A percentile compares a stretch with the other conserved stretches of the same genome.
These are phyloP conservation scores for Pterocles burchelli DNA, from an alignment of 2,113 vertebrate species.

Conservation along the genomic window DNA sequence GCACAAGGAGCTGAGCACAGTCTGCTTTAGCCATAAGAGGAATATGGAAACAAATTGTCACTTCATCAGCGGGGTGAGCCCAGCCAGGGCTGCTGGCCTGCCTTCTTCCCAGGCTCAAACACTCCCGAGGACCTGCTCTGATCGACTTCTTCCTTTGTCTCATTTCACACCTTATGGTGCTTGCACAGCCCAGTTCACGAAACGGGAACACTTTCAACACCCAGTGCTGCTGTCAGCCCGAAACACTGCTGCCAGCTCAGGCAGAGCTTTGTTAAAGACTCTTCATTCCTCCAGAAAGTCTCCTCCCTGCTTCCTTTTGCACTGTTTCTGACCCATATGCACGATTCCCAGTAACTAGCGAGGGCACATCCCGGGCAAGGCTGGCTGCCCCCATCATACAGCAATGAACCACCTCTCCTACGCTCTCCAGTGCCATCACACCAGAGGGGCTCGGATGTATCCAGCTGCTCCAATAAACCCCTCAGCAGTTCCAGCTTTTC, in stretches of 20 bases:
- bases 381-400: background rate
- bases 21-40: background rate
- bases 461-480: fast-evolving
- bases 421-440: background rate
- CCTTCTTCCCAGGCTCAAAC: background rate
- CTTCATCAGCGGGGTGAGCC: background rate
- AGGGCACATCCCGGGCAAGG: background rate
- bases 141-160: background rate
- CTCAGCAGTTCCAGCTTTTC: background rate
- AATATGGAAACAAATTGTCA: background rate
- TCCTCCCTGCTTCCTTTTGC: background rate
- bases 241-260: background rate
- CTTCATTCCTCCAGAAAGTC: background rate
- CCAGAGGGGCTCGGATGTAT: fast-evolving
- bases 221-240: background rate
- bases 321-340: background rate
- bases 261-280: background rate
- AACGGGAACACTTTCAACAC: background rate
- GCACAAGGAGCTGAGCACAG: background rate
- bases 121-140: background rate
- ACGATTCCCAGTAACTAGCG: background rate
- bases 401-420: background rate
- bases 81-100: background rate
- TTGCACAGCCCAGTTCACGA: background rate
- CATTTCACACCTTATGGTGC: background rate